Percentiles rank a stretch among this genome's conserved stretches.
Conservation (phyloP, 2,797 vertebrate species). For the Brotula barbata region DNA sequence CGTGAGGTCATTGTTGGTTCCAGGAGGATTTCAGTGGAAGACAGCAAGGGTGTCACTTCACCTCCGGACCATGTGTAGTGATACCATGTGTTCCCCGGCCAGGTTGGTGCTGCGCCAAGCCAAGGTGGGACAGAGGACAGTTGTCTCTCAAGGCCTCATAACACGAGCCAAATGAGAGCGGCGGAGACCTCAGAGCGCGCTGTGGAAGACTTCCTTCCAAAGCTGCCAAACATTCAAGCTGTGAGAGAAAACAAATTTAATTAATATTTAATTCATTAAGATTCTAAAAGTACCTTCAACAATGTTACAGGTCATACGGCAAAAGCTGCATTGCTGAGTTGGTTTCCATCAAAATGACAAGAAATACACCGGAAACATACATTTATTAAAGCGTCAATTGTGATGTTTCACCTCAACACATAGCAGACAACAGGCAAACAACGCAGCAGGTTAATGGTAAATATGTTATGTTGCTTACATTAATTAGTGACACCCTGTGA, state of each 20-base stretch:
- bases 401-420: too few relatives aligned
- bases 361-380: background rate
- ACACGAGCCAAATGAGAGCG: slow-evolving; percentile 18
- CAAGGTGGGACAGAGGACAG: slow-evolving; percentile 20
- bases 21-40: slow-evolving; percentile 18
- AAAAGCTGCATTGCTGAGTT: background rate
- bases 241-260: slow-evolving; percentile 13
- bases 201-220: slow-evolving; percentile 20
- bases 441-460: too few relatives aligned
- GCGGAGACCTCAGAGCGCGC: slow-evolving; percentile 41
- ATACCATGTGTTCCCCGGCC: slow-evolving; percentile 61
- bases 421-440: too few relatives aligned
- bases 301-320: background rate
- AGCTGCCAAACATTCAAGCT: slow-evolving; percentile 39
- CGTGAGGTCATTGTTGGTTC: slow-evolving; percentile 74
- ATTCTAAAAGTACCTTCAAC: slow-evolving; percentile 15
- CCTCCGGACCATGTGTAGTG: slow-evolving; percentile 44
- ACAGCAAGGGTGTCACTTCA: slow-evolving; percentile 57
- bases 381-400: too few relatives aligned
- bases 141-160: slow-evolving; percentile 52
- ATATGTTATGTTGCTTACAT: too few relatives aligned
- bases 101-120: slow-evolving; percentile 16
- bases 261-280: too few relatives aligned
- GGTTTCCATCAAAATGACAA: background rate
- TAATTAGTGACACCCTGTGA: too few relatives aligned